Conservation (phyloP, 2,113 vertebrate genomes). For the Sitta europaea region DNA sequence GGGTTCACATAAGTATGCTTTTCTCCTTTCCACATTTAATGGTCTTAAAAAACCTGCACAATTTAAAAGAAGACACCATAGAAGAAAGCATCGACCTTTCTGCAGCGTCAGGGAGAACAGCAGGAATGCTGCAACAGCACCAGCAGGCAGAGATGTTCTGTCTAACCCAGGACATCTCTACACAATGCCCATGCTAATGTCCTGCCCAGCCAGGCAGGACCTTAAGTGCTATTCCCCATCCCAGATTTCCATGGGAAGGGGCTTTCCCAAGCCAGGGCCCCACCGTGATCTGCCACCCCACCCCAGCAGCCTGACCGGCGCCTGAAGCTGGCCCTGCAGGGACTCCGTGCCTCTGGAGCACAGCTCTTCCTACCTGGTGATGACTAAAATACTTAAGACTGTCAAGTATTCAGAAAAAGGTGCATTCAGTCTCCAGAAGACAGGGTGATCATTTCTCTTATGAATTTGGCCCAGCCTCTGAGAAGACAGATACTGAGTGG, state of each 20-base stretch:
- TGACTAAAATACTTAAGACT: neutral
- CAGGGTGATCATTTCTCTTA: neutral
- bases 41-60: neutral
- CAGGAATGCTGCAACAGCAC: neutral
- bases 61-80: neutral
- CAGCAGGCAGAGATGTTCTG: neutral
- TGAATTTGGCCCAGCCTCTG: neutral
- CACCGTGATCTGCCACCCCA: no score
- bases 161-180: rapidly evolving
- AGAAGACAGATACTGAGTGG: neutral
- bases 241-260: neutral
- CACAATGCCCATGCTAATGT: rapidly evolving
- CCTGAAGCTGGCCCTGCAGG: neutral
- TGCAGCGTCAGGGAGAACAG: neutral
- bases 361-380: neutral
- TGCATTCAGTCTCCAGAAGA: neutral
- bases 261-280: rapidly evolving
- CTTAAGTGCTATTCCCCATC: neutral
- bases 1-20: neutral
- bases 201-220: neutral
- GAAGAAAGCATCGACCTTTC: neutral
- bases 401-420: neutral
- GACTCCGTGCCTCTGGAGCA: rapidly evolving
- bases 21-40: neutral
- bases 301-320: rapidly evolving